Evolutionary conservation across 2,888 invertebrate species (phyloP).

Genomic region (Chesias legatella): DNA sequence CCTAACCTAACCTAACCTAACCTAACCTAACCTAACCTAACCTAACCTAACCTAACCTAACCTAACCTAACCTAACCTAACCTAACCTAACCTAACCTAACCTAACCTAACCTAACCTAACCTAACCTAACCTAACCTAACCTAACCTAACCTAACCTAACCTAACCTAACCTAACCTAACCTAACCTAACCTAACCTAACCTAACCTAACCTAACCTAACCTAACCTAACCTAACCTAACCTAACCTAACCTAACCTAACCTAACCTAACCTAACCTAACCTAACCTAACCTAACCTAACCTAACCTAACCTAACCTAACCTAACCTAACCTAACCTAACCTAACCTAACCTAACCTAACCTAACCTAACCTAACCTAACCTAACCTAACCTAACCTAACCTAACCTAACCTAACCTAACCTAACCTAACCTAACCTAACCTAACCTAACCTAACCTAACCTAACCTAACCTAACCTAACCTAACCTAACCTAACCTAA

Average conservation of each 20-base stretch:
- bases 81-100: no score
- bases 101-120: no score
- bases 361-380: constrained; percentile 26
- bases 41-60: no score
- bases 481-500: constrained; percentile 21
- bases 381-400: constrained; percentile 21
- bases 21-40: no score
- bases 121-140: no score
- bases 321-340: constrained; percentile 25
- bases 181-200: constrained; percentile 9
- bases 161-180: constrained; percentile 4
- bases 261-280: constrained; percentile 10
- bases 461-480: constrained; percentile 21
- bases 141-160: no score
- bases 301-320: constrained; percentile 27
- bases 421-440: constrained; percentile 15
- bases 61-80: no score
- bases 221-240: constrained; percentile 10
- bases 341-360: constrained; percentile 26
- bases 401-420: constrained; percentile 18
- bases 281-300: constrained; percentile 24
- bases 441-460: constrained; percentile 11
- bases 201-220: constrained; percentile 9
- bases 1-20: no score
- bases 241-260: constrained; percentile 10